Conservation (phyloP, 2,113 vertebrate genomes). For the Callipepla squamata region DNA sequence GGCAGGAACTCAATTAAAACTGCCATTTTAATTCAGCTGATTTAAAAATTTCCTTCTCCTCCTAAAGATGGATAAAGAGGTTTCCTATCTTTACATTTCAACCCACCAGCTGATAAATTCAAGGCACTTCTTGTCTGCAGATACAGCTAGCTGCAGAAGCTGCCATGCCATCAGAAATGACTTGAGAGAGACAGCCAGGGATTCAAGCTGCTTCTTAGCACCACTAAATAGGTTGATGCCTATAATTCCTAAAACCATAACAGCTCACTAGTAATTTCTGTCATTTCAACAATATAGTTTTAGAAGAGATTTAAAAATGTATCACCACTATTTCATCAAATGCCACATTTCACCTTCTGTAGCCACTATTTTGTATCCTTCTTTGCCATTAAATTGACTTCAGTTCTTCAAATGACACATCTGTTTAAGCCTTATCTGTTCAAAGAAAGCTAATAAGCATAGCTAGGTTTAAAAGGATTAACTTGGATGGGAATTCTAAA, state of each 20-base stretch:
- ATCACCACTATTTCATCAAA: slow-evolving; percentile 76
- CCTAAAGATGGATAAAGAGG: slow-evolving; percentile 63
- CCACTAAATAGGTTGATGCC: slow-evolving; percentile 77
- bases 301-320: slow-evolving; percentile 77
- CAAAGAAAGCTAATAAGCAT: slow-evolving; percentile 79
- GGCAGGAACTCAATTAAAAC: slow-evolving; percentile 59
- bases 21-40: slow-evolving; percentile 64
- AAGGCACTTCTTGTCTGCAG: slow-evolving; percentile 59
- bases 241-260: slow-evolving; percentile 78
- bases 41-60: slow-evolving; percentile 54
- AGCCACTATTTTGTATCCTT: slow-evolving; percentile 75
- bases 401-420: slow-evolving; percentile 76
- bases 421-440: slow-evolving; percentile 78
- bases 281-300: slow-evolving; percentile 76
- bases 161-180: slow-evolving; percentile 69
- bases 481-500: slow-evolving; percentile 75
- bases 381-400: slow-evolving; percentile 74
- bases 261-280: slow-evolving; percentile 78
- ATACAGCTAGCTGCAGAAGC: slow-evolving; percentile 27
- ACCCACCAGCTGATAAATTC: slow-evolving; percentile 62
- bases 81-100: slow-evolving; percentile 73
- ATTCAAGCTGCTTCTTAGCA: slow-evolving; percentile 74
- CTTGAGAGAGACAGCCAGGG: slow-evolving; percentile 72
- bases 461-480: slow-evolving; percentile 79
- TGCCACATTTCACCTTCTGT: slow-evolving; percentile 77